These are phyloP conservation scores for Cnemophilus loriae DNA, from an alignment of 2,113 vertebrate genomes.

Conservation along the genomic window DNA sequence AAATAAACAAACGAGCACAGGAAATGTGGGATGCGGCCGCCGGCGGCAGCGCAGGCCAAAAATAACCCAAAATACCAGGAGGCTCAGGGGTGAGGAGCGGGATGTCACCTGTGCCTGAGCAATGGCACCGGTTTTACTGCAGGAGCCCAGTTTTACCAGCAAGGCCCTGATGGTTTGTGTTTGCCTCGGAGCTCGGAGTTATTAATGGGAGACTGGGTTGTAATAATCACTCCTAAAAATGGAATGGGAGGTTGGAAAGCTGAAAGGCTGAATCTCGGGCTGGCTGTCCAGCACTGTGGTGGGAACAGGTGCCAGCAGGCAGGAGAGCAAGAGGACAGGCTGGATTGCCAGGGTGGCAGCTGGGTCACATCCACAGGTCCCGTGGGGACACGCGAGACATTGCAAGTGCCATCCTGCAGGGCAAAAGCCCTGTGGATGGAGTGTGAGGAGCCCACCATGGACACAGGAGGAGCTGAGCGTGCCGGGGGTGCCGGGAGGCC, in stretches of 20 bases:
- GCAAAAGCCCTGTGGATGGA: neutral
- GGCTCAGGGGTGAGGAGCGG: neutral
- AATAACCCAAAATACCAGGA: neutral
- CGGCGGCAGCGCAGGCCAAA: rapidly evolving
- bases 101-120: neutral
- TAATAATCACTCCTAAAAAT: neutral
- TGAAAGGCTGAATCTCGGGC: neutral
- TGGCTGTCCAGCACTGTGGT: neutral
- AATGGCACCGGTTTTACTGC: rapidly evolving
- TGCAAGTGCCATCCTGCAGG: rapidly evolving
- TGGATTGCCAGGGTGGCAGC: neutral
- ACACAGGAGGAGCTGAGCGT: neutral
- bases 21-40: neutral
- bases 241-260: neutral
- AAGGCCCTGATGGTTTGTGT: neutral
- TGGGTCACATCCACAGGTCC: neutral
- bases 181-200: neutral
- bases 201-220: neutral
- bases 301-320: neutral
- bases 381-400: rapidly evolving
- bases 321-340: neutral
- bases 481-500: rapidly evolving
- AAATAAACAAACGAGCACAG: conserved; percentile 38
- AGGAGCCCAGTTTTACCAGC: neutral
- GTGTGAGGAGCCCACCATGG: neutral